These are phyloP conservation scores for Pristis pectinata DNA, from an alignment of 2,797 vertebrate species.

Conservation along the genomic window DNA sequence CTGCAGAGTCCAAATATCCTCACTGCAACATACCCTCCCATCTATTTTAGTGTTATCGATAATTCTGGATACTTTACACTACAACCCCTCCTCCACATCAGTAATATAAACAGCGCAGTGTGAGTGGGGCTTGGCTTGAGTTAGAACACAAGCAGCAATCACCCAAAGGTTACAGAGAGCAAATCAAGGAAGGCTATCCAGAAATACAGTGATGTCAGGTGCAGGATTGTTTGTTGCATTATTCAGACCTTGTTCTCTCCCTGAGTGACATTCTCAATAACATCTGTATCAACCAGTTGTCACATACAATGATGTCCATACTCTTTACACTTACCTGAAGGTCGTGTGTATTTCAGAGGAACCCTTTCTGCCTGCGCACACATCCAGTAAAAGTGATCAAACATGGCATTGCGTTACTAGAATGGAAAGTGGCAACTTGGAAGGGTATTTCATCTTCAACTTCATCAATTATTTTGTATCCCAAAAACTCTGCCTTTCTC, in stretches of 20 bases:
- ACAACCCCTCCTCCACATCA: too few species aligned
- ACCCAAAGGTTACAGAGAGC: too few species aligned
- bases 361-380: not conserved
- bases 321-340: not conserved
- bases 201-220: not conserved
- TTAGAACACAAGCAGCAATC: too few species aligned
- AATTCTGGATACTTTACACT: too few species aligned
- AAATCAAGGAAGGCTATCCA: not conserved
- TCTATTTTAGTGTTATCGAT: too few species aligned
- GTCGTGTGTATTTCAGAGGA: not conserved
- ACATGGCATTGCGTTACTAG: slow-evolving; percentile 4
- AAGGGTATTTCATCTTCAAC: slow-evolving; percentile 42
- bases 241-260: slow-evolving; percentile 1
- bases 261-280: slow-evolving; percentile 34
- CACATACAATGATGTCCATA: not conserved
- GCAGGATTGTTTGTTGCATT: slow-evolving; percentile 8
- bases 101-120: too few species aligned
- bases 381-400: slow-evolving; percentile 38
- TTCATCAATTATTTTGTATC: slow-evolving; percentile 37
- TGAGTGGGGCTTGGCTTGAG: too few species aligned
- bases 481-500: slow-evolving; percentile 39
- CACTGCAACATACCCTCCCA: too few species aligned
- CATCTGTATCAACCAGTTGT: not conserved
- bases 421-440: slow-evolving; percentile 38
- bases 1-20: too few species aligned